Evolutionary conservation across 1,140 invertebrate species (phyloP).

Genomic region (Trachymyrmex cornetzi): DNA sequence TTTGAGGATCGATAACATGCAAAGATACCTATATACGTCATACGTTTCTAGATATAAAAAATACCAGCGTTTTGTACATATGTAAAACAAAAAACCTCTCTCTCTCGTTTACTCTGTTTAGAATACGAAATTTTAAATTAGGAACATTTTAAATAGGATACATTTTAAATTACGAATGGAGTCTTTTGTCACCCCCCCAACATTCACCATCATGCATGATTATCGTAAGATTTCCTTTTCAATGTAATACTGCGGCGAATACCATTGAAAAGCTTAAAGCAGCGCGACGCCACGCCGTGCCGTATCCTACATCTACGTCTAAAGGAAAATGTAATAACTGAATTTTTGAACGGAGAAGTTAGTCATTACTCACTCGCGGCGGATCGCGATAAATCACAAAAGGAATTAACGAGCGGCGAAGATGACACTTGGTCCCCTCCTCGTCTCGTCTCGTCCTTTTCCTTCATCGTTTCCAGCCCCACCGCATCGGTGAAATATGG

Average conservation of each 20-base stretch:
- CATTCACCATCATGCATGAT: background rate
- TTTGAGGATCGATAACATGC: background rate
- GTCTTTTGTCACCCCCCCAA: background rate
- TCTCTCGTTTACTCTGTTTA: too few relatives aligned
- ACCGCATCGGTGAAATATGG: conserved; percentile 81
- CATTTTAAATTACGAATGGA: background rate
- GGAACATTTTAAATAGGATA: too few relatives aligned
- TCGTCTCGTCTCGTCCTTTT: conserved; percentile 76
- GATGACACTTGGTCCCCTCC: conserved; percentile 81
- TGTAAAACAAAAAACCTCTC: too few relatives aligned
- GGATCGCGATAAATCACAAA: conserved; percentile 83
- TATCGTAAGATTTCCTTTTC: background rate
- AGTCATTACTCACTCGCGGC: conserved; percentile 80
- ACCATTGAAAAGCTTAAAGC: background rate
- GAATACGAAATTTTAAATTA: background rate
- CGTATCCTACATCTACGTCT: background rate
- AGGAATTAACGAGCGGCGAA: conserved; percentile 84
- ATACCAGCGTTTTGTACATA: background rate
- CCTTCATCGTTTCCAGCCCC: conserved; percentile 67
- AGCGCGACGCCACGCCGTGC: background rate
- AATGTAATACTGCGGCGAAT: too few relatives aligned
- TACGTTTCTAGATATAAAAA: background rate
- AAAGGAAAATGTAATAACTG: conserved; percentile 79
- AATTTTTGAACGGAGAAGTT: conserved; percentile 79
- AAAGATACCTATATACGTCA: background rate